These are phyloP conservation scores for Coturnix japonica DNA, from an alignment of 2,113 vertebrate genomes.

Conservation along the genomic window DNA sequence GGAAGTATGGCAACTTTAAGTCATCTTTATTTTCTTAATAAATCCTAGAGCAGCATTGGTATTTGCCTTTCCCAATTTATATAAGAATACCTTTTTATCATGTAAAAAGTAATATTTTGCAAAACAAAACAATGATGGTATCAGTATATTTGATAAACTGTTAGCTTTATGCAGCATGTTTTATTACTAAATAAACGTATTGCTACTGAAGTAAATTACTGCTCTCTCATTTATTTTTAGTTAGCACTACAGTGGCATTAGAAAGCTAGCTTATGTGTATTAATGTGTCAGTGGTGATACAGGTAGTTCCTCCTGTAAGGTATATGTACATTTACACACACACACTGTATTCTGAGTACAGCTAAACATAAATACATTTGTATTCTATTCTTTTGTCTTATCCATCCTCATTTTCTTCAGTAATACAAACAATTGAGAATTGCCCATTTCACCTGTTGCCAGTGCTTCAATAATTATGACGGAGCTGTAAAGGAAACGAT, in stretches of 20 bases:
- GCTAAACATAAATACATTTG: background rate
- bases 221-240: background rate
- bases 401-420: background rate
- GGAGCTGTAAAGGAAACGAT: conserved; percentile 46
- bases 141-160: background rate
- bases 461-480: conserved; percentile 49
- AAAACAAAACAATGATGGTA: background rate
- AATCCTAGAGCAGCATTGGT: background rate
- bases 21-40: background rate
- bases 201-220: background rate
- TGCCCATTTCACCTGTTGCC: conserved; percentile 9
- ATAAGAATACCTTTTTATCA: background rate
- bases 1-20: background rate
- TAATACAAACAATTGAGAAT: conserved; percentile 9
- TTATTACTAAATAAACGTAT: background rate
- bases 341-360: background rate
- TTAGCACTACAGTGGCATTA: background rate
- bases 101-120: background rate
- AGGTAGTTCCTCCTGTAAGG: background rate
- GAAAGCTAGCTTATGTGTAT: background rate
- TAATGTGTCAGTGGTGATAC: background rate
- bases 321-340: background rate
- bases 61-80: background rate
- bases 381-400: background rate
- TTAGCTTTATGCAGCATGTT: background rate